Conservation (phyloP, 1,140 invertebrate genomes). For the Octopus sinensis region DNA sequence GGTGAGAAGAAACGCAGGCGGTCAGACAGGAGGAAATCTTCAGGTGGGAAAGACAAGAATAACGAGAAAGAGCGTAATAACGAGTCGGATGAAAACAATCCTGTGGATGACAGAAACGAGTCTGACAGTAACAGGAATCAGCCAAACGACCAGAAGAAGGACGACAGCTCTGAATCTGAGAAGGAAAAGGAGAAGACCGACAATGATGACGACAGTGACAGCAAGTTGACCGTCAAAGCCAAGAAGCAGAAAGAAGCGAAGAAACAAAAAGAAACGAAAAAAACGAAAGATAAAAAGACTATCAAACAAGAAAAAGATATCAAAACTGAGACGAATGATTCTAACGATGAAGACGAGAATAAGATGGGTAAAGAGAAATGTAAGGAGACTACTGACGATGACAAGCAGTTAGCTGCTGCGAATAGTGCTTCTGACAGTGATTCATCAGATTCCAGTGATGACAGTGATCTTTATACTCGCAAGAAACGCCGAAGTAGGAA, state of each 20-base stretch:
- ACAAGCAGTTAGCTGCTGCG: not conserved
- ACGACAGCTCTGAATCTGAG: not conserved
- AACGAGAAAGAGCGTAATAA: not conserved
- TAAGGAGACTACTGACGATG: not conserved
- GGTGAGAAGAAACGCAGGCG: not conserved
- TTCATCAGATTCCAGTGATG: not conserved
- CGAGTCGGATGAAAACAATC: not conserved
- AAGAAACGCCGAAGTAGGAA: not conserved
- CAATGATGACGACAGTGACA: constrained; percentile 3
- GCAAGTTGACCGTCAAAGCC: not conserved
- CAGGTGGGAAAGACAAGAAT: not conserved
- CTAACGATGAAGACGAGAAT: not conserved
- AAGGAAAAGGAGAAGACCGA: not conserved
- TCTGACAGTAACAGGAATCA: not conserved
- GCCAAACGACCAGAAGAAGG: not conserved
- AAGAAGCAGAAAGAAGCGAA: constrained; percentile 18
- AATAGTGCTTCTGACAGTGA: not conserved
- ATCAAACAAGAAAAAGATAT: not conserved
- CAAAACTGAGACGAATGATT: not conserved
- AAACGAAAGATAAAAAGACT: not conserved
- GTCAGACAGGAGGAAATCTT: not conserved
- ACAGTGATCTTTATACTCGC: not conserved
- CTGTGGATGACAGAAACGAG: not conserved
- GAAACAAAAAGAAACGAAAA: not conserved
- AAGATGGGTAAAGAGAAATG: not conserved